Base-by-base conservation (phyloP, 2,113 vertebrate genomes). In the Xyrauchen texanus region DNA sequence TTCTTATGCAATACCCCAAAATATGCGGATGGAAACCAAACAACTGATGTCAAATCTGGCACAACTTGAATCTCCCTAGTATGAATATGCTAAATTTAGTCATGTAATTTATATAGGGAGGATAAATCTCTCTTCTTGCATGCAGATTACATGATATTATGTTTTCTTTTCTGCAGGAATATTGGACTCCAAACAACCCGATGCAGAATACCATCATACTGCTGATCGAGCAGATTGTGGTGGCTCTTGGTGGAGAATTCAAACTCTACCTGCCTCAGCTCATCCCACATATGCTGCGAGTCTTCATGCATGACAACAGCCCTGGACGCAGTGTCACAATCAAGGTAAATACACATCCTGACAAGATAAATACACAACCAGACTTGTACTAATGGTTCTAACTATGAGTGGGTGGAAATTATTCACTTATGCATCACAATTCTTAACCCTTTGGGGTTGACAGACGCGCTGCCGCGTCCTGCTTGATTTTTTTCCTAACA, bases 191-290 rank as follows among this genome's bases (percentile, higher is more conserved):
- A 81, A 99, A 99, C 91, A 98, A 97, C 80, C 97, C 97, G 4
- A 99, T 99, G 87, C 98, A 99, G 92, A 98, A 97, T 92, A 99
- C 98, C 0, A 98, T 99, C 83, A 99, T 99, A 85, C 93, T 99
- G 3, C 94, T 99, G 49, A 97, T 99, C 0, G 98, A 99, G 89
- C 98, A 99, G 79, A 99, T 99, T 0, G 98, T 99, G 80, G 95
- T 99, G 46, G 97, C 98, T 2, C 91, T 99, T 0, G 98, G 98
- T 0, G 97, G 98, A 0, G 98, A 99, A 85, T 99, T 99, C 90
- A 99, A 99, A 63, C 96, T 99, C 7, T 99, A 99, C 79, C 91
- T 99, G 81, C 97, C 98, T 5, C 97, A 99, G 89, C 96, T 99
- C 49, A 98, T 99, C 82, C 98, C 98, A 1, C 98, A 99, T 88